A percentile compares a stretch with the other conserved stretches of the same genome.
These are phyloP conservation scores for Aldabrachelys gigantea DNA, from an alignment of 2,113 vertebrate genomes.

Conservation along the genomic window DNA sequence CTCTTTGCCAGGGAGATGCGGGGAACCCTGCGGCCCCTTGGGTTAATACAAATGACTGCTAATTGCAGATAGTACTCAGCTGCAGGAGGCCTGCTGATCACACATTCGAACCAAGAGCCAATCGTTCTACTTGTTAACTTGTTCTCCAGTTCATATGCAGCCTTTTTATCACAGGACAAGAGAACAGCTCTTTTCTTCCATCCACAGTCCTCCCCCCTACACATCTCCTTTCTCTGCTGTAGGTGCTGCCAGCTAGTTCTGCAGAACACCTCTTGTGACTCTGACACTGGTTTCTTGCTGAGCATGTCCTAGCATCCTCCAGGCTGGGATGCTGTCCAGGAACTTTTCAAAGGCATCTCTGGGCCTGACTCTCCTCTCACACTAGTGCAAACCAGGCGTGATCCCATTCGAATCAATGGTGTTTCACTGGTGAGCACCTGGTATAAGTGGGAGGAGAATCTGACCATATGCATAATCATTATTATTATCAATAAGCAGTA, in stretches of 20 bases:
- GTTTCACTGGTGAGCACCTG: background rate
- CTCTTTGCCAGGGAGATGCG: background rate
- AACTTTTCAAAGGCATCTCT: background rate
- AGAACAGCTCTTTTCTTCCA: background rate
- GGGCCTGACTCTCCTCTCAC: background rate
- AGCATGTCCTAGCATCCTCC: background rate
- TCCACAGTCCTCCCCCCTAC: background rate
- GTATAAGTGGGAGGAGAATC: background rate
- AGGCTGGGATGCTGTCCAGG: background rate
- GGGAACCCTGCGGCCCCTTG: background rate
- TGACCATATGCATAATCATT: background rate
- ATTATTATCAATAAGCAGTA: background rate
- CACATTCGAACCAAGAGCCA: background rate
- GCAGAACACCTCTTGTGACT: background rate
- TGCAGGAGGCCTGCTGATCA: background rate
- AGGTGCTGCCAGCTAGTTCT: background rate
- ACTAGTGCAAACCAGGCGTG: background rate
- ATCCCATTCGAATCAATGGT: background rate
- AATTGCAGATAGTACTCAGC: background rate
- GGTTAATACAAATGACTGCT: background rate
- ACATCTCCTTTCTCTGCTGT: background rate
- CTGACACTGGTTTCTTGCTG: background rate
- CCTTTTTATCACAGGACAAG: background rate
- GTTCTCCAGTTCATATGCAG: background rate
- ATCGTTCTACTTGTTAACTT: background rate